Evolutionary conservation across 2,113 vertebrate species (phyloP).

Genomic region (Chiloscyllium plagiosum): DNA sequence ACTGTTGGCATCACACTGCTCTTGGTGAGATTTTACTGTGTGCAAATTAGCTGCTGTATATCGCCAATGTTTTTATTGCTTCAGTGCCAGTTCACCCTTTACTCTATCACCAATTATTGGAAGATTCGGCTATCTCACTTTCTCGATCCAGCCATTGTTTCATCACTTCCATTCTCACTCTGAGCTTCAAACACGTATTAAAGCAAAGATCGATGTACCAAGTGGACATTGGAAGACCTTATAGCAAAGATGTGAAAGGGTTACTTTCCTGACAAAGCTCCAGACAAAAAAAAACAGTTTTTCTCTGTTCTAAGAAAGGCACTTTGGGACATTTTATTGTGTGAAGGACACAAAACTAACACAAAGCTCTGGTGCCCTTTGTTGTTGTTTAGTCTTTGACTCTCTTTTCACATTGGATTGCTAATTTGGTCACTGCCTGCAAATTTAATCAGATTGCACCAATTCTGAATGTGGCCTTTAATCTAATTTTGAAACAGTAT

Average conservation of each 20-base stretch:
- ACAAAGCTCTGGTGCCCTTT: neutral
- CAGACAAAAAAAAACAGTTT: neutral
- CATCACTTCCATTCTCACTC: neutral
- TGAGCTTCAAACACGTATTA: neutral
- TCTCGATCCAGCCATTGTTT: neutral
- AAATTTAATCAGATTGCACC: neutral
- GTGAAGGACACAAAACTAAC: neutral
- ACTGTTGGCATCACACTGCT: neutral
- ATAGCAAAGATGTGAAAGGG: neutral
- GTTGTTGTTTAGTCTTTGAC: neutral
- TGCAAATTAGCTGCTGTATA: neutral
- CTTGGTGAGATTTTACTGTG: neutral
- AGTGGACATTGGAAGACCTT: neutral
- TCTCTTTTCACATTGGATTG: neutral
- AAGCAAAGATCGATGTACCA: neutral
- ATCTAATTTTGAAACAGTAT: neutral
- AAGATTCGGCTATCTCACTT: neutral
- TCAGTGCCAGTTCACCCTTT: neutral
- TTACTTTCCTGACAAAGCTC: neutral
- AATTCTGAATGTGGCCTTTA: neutral
- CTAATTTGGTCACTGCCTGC: neutral
- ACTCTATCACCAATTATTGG: neutral
- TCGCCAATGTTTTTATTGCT: neutral
- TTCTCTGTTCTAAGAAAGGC: neutral
- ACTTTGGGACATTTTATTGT: neutral